Evolutionary conservation across 2,113 vertebrate genomes (phyloP).

Genomic region (Syrrhaptes paradoxus): DNA sequence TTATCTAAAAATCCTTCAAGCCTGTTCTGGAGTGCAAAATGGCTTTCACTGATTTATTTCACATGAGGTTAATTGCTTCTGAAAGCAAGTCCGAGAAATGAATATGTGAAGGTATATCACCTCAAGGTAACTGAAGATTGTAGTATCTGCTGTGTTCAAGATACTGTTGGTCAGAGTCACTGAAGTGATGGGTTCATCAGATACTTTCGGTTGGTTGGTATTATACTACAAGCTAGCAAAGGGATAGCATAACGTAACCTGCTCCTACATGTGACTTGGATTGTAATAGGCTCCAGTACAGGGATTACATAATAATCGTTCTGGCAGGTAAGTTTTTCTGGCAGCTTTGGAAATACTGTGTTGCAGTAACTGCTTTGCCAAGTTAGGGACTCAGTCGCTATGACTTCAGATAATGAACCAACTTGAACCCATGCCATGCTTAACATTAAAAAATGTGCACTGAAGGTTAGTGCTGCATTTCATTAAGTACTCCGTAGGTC

Average conservation of each 20-base stretch:
- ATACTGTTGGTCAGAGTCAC: not conserved
- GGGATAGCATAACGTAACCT: not conserved
- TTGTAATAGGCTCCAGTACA: not conserved
- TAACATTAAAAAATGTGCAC: not conserved
- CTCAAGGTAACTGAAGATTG: not conserved
- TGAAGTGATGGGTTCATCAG: not conserved
- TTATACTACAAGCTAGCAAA: not conserved
- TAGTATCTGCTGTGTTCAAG: not conserved
- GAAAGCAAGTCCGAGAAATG: not conserved
- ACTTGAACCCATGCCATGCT: not conserved
- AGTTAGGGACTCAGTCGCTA: not conserved
- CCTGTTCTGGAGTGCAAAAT: conserved; percentile 15
- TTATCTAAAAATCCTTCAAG: conserved; percentile 50
- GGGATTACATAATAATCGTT: conserved; percentile 40
- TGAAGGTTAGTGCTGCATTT: not conserved
- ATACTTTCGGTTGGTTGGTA: not conserved
- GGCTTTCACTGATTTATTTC: conserved; percentile 46
- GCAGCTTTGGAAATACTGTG: conserved; percentile 7
- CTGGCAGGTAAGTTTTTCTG: not conserved
- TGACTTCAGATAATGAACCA: conserved; percentile 2
- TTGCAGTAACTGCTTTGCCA: conserved; percentile 13
- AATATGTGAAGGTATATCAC: conserved; percentile 16
- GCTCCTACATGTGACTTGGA: conserved; percentile 19
- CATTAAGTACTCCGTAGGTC: not conserved
- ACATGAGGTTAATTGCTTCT: conserved; percentile 40